Evolutionary conservation across 2,888 invertebrate species (phyloP).

Genomic region (Campoplex capitator): DNA sequence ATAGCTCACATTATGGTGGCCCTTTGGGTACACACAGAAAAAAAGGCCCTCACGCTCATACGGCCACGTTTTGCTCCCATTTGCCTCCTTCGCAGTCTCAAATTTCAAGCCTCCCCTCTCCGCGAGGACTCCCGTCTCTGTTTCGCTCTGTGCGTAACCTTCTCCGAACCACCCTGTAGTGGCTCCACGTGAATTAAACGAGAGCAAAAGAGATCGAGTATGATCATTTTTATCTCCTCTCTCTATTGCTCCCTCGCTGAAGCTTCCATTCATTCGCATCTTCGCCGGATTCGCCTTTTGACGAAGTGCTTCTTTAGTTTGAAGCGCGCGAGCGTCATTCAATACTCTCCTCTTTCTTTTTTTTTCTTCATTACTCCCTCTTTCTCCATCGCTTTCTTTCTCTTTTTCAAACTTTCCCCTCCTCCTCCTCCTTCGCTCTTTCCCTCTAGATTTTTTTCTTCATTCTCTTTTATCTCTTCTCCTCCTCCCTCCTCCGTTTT

Average conservation of each 20-base stretch:
- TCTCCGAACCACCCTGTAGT: constrained; percentile 36
- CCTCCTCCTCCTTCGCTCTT: constrained; percentile 19
- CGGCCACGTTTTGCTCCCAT: constrained; percentile 72
- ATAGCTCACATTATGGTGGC: constrained; percentile 11
- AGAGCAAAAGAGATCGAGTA: not conserved
- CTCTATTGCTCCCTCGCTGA: constrained; percentile 26
- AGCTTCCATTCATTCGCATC: constrained; percentile 70
- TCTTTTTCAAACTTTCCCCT: constrained; percentile 17
- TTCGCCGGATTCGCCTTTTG: constrained; percentile 80
- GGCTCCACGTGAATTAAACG: constrained; percentile 10
- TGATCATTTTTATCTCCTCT: constrained; percentile 45
- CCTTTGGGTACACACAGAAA: constrained; percentile 9
- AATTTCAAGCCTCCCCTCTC: constrained; percentile 68
- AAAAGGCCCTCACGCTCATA: constrained; percentile 65
- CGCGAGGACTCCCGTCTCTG: constrained; percentile 27
- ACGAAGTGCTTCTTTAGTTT: constrained; percentile 82
- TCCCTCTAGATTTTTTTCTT: not conserved
- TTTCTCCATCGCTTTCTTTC: constrained; percentile 18
- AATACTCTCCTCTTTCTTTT: constrained; percentile 49
- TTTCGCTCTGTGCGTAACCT: constrained; percentile 15
- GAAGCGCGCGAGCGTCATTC: constrained; percentile 70
- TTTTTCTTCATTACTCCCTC: constrained; percentile 3
- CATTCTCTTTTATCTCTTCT: not conserved
- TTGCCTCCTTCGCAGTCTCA: constrained; percentile 76
- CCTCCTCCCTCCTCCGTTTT: not conserved